Evolutionary conservation across 2,888 invertebrate genomes (phyloP), one percentile per base, ranked within the genome.

Genomic region (Lasioglossum villosulum): DNA sequence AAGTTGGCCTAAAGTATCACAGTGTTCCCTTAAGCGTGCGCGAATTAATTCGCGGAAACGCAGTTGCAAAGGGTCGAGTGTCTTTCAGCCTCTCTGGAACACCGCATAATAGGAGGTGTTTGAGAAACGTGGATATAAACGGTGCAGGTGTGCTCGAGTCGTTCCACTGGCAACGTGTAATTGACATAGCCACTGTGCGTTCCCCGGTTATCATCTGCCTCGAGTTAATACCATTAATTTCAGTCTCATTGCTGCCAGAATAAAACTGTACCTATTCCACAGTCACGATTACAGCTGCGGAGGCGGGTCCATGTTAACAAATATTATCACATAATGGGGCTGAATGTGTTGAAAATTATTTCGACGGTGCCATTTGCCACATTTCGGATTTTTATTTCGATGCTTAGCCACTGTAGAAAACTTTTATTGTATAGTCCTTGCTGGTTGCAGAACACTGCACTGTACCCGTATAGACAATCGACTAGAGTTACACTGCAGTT

Each of bases 121-220:
- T 75, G 63, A 88, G 80, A 81, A 78, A 79, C 81, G 82, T n/a
- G 45, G 75, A 73, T 81, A 79, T 81, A 86, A 88, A 88, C 78
- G 88, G 80, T 63, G 78, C 88, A 83, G 86, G 74, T 81, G 88
- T 66, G 63, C 75, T 59, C 52, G 74, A 75, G 78, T 39, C 52
- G 83, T 74, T 82, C 71, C 68, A 63, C 70, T 45, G 71, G 78
- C 74, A 82, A 82, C 78, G 75, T 75, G 75, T 82, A 84, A 84
- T 84, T 84, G 83, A 84, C 84, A 75, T 34, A 72, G 78, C 59
- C 48, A 59, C 63, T 66, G 72, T 52, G 71, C 72, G 82, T 70
- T 74, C 77, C 6, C 59, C 66, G 83, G 56, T 84, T 82, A 84
- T 84, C 84, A 45, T 75, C 78, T 52, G 42, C 56, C 76, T 39